Conservation (phyloP, 2,888 invertebrate genomes). For the Taphrorychus bicolor region DNA sequence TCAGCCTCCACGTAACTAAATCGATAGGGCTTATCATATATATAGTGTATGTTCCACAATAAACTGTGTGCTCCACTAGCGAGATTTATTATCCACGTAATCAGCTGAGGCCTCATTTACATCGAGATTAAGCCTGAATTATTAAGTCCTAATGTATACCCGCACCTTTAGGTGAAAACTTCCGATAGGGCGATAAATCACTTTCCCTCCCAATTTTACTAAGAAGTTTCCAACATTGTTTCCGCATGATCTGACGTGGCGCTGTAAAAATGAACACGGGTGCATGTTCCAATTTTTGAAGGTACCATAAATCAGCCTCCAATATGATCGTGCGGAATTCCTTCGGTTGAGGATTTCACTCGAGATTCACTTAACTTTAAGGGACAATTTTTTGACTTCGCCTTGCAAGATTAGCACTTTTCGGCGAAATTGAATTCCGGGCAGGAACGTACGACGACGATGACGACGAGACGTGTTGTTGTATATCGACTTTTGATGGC, state of each 20-base stretch:
- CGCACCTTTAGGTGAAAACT: not conserved
- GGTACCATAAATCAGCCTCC: not conserved
- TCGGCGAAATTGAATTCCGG: not conserved
- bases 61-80: not conserved
- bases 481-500: not conserved
- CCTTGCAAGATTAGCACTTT: slow-evolving; percentile 1
- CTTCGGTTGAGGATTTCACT: not conserved
- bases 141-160: not conserved
- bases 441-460: not conserved
- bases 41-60: not conserved
- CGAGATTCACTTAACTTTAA: not conserved
- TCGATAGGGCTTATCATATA: not conserved
- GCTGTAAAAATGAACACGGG: not conserved
- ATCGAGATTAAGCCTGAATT: not conserved
- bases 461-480: not conserved
- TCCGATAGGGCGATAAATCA: not conserved
- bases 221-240: not conserved
- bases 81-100: not conserved
- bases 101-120: not conserved
- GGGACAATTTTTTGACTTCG: not conserved
- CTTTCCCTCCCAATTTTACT: not conserved
- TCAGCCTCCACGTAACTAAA: not conserved
- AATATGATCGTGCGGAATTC: not conserved
- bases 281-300: not conserved
- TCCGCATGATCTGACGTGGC: not conserved